Evolutionary conservation across 2,888 invertebrate species (phyloP).

Genomic region (Enchytraeus crypticus): DNA sequence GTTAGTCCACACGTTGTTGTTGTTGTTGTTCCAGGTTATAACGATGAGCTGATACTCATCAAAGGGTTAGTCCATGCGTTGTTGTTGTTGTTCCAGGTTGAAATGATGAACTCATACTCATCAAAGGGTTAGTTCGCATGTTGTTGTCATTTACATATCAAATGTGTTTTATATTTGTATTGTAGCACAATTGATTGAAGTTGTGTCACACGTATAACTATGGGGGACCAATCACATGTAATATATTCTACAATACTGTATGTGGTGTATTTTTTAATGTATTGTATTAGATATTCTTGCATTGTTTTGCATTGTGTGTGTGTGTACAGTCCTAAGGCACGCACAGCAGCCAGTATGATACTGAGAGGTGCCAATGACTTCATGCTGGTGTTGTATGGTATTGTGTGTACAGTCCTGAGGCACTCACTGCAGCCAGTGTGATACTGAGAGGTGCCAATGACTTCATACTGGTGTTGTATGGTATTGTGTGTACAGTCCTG

Average conservation of each 20-base stretch:
- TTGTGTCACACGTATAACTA: neutral
- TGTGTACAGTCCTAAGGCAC: conserved; percentile 74
- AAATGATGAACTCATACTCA: conserved; percentile 92
- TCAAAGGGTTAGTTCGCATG: conserved; percentile 70
- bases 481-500: too few relatives aligned
- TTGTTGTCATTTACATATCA: conserved; percentile 50
- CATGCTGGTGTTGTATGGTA: too few relatives aligned
- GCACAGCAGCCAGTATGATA: conserved; percentile 90
- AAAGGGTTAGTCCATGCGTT: conserved; percentile 66
- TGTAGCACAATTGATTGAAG: neutral
- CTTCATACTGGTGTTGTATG: conserved; percentile 94
- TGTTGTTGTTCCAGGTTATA: conserved; percentile 85
- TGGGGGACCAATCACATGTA: too few relatives aligned
- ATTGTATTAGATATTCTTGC: too few relatives aligned
- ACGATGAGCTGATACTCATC: conserved; percentile 92
- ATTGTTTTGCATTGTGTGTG: too few relatives aligned
- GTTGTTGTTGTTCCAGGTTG: conserved; percentile 78
- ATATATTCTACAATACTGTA: too few relatives aligned
- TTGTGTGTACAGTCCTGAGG: conserved; percentile 71
- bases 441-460: conserved; percentile 97
- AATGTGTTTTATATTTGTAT: too few relatives aligned
- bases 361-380: conserved; percentile 96
- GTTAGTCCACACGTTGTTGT: conserved; percentile 56
- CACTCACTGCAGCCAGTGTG: conserved; percentile 85
- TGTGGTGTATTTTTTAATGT: too few relatives aligned